phyloP scores from a whole-genome alignment of 2,113 vertebrate genomes.

The Galbula dea region DNA sequence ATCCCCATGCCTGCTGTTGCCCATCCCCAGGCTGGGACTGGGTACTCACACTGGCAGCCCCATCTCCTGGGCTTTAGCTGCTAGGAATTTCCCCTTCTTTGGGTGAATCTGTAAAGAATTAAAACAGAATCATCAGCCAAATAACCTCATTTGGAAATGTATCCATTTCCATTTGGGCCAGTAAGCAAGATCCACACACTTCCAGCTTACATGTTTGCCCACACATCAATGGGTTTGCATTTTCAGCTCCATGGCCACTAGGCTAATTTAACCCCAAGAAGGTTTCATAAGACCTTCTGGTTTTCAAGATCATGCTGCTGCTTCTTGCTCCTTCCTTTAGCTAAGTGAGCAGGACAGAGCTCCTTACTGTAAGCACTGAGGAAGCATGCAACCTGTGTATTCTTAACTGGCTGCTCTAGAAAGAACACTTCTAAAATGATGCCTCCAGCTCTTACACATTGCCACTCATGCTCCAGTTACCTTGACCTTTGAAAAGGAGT shows the following conservation, averaged over 20 bases:
- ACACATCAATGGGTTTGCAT: background rate
- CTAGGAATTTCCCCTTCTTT: conserved; percentile 90
- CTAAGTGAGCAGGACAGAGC: background rate
- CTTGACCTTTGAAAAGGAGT: background rate
- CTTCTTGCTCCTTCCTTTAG: background rate
- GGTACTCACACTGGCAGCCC: conserved; percentile 91
- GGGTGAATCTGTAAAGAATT: conserved; percentile 70
- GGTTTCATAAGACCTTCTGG: background rate
- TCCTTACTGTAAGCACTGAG: background rate
- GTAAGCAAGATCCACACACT: background rate
- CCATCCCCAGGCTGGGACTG: background rate
- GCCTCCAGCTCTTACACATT: background rate
- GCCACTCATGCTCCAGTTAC: background rate
- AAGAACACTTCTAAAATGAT: background rate
- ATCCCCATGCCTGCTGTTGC: background rate
- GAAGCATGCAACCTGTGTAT: background rate
- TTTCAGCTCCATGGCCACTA: background rate
- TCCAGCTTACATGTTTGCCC: background rate
- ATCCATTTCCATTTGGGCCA: no score
- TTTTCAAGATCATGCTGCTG: background rate
- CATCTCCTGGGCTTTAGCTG: conserved; percentile 82
- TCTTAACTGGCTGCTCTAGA: background rate
- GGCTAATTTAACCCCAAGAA: background rate
- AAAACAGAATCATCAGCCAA: background rate
- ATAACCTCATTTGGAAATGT: background rate